These are phyloP conservation scores for Luscinia megarhynchos DNA, from an alignment of 2,797 vertebrate genomes.

Conservation along the genomic window DNA sequence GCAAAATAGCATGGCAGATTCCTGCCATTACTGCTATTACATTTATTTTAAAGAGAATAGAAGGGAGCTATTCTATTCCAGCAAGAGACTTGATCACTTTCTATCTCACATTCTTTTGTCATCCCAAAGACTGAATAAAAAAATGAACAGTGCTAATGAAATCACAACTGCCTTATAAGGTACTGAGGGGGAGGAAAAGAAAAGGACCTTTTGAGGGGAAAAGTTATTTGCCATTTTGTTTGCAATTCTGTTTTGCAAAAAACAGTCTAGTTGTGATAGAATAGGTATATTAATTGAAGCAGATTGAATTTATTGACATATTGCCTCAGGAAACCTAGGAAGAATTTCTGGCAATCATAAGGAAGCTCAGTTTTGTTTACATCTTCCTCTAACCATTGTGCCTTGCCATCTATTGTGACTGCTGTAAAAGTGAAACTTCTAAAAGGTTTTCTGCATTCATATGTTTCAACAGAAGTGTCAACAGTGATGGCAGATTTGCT, in stretches of 20 bases:
- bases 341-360: slow-evolving; percentile 9
- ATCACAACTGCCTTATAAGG: neutral
- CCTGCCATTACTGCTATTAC: neutral
- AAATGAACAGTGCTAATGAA: neutral
- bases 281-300: slow-evolving; percentile 15
- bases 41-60: neutral
- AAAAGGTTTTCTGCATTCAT: slow-evolving; percentile 44
- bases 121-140: neutral
- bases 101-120: neutral
- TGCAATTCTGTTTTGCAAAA: neutral
- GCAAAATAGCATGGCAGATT: neutral
- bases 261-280: neutral
- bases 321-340: slow-evolving; percentile 22
- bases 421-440: slow-evolving; percentile 47
- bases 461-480: slow-evolving; percentile 41
- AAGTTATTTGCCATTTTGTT: slow-evolving; percentile 8
- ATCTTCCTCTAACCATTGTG: slow-evolving; percentile 9
- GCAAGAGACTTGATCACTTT: neutral
- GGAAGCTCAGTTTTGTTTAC: slow-evolving; percentile 35
- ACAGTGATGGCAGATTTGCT: slow-evolving; percentile 18
- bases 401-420: slow-evolving; percentile 47
- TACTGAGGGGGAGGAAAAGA: neutral
- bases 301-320: slow-evolving; percentile 1
- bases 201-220: neutral
- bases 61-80: neutral